Evolutionary conservation across 2,888 invertebrate genomes (phyloP).

Genomic region (Protonemura montana): DNA sequence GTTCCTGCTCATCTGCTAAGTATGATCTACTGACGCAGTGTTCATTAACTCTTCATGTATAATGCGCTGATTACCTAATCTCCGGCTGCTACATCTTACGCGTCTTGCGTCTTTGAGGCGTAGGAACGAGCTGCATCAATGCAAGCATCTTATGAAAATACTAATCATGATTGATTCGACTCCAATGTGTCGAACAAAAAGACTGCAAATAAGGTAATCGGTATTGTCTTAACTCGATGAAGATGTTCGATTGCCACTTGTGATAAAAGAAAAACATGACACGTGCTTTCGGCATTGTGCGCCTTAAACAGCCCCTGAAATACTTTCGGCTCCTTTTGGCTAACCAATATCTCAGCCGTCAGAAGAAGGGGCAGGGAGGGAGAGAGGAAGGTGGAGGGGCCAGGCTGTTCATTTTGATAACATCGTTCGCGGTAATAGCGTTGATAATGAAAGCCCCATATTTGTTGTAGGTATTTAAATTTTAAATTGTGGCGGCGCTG

Average conservation of each 20-base stretch:
- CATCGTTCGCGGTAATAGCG: background rate
- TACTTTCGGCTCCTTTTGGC: background rate
- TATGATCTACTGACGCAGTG: background rate
- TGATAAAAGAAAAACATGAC: background rate
- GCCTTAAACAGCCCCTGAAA: background rate
- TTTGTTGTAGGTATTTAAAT: background rate
- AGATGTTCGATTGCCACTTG: background rate
- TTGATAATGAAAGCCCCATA: background rate
- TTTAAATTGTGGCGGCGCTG: background rate
- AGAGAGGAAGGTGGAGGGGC: too few relatives aligned
- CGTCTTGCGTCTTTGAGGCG: too few relatives aligned
- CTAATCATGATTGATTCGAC: background rate
- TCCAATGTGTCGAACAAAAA: background rate
- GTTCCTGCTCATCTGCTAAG: background rate
- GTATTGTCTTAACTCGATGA: background rate
- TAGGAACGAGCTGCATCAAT: background rate
- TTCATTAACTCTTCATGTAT: background rate
- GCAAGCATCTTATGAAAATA: background rate
- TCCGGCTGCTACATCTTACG: background rate
- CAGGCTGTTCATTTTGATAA: background rate
- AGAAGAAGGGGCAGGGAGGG: background rate
- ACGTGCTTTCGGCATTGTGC: background rate
- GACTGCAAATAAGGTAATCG: background rate
- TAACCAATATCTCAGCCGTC: background rate
- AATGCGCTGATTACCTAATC: conserved; percentile 12